Evolutionary conservation across 2,113 vertebrate species (phyloP).

Genomic region (Suricata suricatta): DNA sequence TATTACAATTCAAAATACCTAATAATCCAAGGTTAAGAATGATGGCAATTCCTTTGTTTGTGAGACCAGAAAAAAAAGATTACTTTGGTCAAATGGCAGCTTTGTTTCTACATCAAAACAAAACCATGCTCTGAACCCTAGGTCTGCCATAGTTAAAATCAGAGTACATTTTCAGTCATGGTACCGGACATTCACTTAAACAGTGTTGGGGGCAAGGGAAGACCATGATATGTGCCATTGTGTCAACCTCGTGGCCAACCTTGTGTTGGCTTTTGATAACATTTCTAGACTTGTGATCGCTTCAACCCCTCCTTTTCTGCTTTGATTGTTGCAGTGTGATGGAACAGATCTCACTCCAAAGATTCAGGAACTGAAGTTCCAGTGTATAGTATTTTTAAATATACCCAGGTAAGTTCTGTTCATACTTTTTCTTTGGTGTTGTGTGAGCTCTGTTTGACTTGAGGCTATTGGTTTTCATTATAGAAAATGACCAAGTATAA

Average conservation of each 20-base stretch:
- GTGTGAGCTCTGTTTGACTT: neutral
- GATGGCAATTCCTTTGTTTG: neutral
- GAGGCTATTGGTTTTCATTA: neutral
- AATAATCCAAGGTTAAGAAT: neutral
- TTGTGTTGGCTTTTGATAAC: neutral
- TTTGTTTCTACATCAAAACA: neutral
- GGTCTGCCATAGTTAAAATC: neutral
- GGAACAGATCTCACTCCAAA: slow-evolving; percentile 91
- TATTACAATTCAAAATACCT: neutral
- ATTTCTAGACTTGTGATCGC: slow-evolving; percentile 14
- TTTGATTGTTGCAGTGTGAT: slow-evolving; percentile 88
- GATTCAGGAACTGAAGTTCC: slow-evolving; percentile 92
- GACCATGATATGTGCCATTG: neutral
- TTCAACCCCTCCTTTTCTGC: slow-evolving; percentile 78
- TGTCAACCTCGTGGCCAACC: neutral
- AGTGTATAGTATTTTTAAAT: slow-evolving; percentile 94
- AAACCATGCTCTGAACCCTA: neutral
- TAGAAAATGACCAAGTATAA: neutral
- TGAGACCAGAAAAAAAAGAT: neutral
- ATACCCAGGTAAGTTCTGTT: slow-evolving; percentile 88
- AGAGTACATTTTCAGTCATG: neutral
- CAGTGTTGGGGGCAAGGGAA: neutral
- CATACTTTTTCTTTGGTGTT: neutral
- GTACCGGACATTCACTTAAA: too few relatives aligned
- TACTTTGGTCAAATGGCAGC: neutral